Percentiles rank a stretch among this genome's conserved stretches.
These are phyloP conservation scores for Drosophila repleta DNA, from an alignment of 1,140 invertebrate genomes.

Conservation along the genomic window DNA sequence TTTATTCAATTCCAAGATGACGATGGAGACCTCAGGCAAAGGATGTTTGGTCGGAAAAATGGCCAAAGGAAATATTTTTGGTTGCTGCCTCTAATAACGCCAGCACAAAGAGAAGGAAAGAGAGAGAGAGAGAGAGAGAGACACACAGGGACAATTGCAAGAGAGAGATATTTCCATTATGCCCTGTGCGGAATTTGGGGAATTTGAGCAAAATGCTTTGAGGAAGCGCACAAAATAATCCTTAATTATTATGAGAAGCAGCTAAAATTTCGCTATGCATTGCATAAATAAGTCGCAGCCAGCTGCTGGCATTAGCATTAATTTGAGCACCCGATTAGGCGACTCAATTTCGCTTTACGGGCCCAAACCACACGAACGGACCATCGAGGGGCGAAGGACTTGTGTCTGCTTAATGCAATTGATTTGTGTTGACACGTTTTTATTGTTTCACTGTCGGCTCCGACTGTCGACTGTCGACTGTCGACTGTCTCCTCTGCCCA, in stretches of 20 bases:
- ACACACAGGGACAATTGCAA: background rate
- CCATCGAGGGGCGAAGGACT: background rate
- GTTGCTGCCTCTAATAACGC: slow-evolving; percentile 1
- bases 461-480: no score
- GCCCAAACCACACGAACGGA: background rate
- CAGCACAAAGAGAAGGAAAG: background rate
- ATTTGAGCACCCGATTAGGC: slow-evolving; percentile 55
- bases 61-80: background rate
- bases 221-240: slow-evolving; percentile 26
- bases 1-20: slow-evolving; percentile 24
- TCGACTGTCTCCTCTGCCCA: slow-evolving; percentile 47
- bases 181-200: background rate
- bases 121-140: background rate
- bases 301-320: slow-evolving; percentile 68
- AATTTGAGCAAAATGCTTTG: background rate
- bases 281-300: slow-evolving; percentile 78
- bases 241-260: slow-evolving; percentile 53
- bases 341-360: slow-evolving; percentile 45
- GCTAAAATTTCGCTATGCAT: background rate
- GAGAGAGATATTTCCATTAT: slow-evolving; percentile 10
- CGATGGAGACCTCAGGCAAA: slow-evolving; percentile 7
- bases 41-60: slow-evolving; percentile 4
- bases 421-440: slow-evolving; percentile 74
- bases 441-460: slow-evolving; percentile 43
- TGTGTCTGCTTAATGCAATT: slow-evolving; percentile 67